A percentile compares a stretch with the other conserved stretches of the same genome.
Conservation (phyloP, 1,140 invertebrate species). For the Brachionus angularis region DNA sequence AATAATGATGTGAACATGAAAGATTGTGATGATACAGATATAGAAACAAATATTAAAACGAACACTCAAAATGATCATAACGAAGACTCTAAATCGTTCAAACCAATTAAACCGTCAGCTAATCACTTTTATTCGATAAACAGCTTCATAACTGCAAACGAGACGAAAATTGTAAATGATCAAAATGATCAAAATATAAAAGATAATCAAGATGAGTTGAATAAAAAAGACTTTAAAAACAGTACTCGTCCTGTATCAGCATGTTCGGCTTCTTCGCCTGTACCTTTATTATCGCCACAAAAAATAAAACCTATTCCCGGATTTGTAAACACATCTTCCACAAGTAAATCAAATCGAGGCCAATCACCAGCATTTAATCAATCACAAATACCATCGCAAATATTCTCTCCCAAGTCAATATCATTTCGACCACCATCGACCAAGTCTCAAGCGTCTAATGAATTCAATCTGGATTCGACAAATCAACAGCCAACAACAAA, state of each 20-base stretch:
- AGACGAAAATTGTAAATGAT: too few relatives aligned
- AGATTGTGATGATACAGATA: constrained; percentile 1
- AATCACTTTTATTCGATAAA: too few relatives aligned
- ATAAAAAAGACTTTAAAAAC: not conserved
- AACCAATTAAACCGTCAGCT: constrained; percentile 16
- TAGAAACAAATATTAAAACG: too few relatives aligned
- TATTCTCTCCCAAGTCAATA: constrained; percentile 5
- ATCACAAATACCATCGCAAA: not conserved
- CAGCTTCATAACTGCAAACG: not conserved
- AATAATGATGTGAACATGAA: constrained; percentile 33
- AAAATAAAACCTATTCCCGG: constrained; percentile 21
- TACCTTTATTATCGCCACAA: too few relatives aligned
- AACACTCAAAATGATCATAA: not conserved
- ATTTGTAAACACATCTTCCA: constrained; percentile 10
- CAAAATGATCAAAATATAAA: not conserved
- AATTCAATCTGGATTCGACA: too few relatives aligned
- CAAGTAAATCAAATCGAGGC: not conserved
- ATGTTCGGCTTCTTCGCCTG: too few relatives aligned
- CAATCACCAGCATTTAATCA: constrained; percentile 8
- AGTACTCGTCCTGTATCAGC: not conserved
- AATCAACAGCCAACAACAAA: not conserved
- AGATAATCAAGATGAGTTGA: not conserved
- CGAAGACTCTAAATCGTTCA: constrained; percentile 15
- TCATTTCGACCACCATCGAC: constrained; percentile 19
- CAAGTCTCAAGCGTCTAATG: too few relatives aligned